Evolutionary conservation across 2,888 invertebrate species (phyloP), one percentile per base, ranked within the genome.

Genomic region (Digitonthophagus gazella): DNA sequence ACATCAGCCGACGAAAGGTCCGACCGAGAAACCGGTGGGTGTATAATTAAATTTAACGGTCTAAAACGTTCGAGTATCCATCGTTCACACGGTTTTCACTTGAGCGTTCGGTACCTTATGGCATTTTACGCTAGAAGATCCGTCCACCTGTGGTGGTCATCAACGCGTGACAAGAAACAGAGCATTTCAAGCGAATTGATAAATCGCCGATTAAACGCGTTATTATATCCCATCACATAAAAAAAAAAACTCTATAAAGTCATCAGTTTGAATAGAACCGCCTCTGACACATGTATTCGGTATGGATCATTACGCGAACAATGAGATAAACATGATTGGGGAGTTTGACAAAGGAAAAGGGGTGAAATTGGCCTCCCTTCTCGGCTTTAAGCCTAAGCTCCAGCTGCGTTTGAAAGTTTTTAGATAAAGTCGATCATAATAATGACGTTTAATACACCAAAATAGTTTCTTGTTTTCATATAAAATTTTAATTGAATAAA

Each of bases 21-120:
- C 69, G 87, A 86, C 79, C 83, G 88, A 74, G 89, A 89, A 82
- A 89, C 89, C 80, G 89, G 90, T 90, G 80, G 85, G 67, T 57
- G n/a, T 6, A 4, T 18, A 19, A 18, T 15, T n/a, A 61, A 16
- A 61, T 61, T n/a, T 6, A 44, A 44, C 44, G 64, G 58, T 66
- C 58, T 18, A 66, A 15, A 8, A 16, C 1, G 2, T 3, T 4
- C 3, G 5, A 28, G n/a, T 14, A 19, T 19, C 20, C 15, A 20
- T n/a, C 3, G 11, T 44, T 61, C 61, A 18, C 15, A 61, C 20
- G 18, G 20, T 61, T 20, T 61, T 20, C 61, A 11, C 20, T 61
- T n/a, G 5, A 44, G 28, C 18, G 14, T 44, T 5, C 3, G 28
- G 28, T 44, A 44, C 28, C 28, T 44, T 44, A 44, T 44, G 28